Percentiles rank a stretch among this genome's conserved stretches.
These are phyloP conservation scores for Cecropterus lyciades DNA, from an alignment of 1,140 invertebrate genomes.

Conservation along the genomic window DNA sequence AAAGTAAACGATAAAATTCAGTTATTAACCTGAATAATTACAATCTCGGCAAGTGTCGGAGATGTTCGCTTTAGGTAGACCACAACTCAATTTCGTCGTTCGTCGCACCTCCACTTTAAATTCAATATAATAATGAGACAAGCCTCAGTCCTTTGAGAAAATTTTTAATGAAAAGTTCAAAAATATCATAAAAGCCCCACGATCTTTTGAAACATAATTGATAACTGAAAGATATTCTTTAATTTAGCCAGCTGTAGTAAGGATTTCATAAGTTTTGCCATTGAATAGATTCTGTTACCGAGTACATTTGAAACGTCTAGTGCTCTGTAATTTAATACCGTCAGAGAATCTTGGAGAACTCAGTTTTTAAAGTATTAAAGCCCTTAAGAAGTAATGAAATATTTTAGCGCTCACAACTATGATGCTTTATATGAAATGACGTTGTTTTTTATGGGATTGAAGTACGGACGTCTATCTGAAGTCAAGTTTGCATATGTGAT, in stretches of 20 bases:
- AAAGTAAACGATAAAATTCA: conserved; percentile 29
- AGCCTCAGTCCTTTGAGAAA: conserved; percentile 63
- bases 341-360: conserved; percentile 7
- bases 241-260: conserved; percentile 16
- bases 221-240: conserved; percentile 39
- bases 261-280: conserved; percentile 9
- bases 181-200: conserved; percentile 64
- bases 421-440: too few species aligned
- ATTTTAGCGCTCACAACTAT: too few species aligned
- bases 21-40: conserved; percentile 47
- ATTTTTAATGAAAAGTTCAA: conserved; percentile 73
- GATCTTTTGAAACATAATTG: conserved; percentile 73
- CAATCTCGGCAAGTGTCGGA: conserved; percentile 41
- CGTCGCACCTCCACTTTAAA: conserved; percentile 61
- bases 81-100: conserved; percentile 56
- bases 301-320: conserved; percentile 16
- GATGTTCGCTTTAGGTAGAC: conserved; percentile 52
- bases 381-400: not conserved
- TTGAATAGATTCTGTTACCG: not conserved
- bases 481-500: too few species aligned
- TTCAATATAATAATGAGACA: conserved; percentile 73
- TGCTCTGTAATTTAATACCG: conserved; percentile 12
- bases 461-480: too few species aligned
- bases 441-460: too few species aligned
- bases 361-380: not conserved